A percentile compares a stretch with the other conserved stretches of the same genome.
Evolutionary conservation across 2,797 vertebrate species (phyloP).

Genomic region (Rhodeus uyekii): DNA sequence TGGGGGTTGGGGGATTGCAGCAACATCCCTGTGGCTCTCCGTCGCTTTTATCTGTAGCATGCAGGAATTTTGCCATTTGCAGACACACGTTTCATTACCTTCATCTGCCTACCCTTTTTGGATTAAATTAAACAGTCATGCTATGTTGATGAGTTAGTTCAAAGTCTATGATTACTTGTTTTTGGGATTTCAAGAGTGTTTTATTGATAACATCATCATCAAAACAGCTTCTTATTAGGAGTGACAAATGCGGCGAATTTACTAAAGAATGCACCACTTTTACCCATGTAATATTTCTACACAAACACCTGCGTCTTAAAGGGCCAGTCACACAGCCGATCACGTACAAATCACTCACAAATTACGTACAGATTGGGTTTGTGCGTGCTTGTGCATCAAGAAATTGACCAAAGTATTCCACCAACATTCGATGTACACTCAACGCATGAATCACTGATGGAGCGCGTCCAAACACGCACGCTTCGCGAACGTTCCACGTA

Average conservation of each 20-base stretch:
- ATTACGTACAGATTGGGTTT: too few relatives aligned
- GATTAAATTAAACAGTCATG: not conserved
- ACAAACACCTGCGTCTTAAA: not conserved
- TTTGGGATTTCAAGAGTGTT: not conserved
- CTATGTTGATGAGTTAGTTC: slow-evolving; percentile 2
- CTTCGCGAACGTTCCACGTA: too few relatives aligned
- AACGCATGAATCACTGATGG: too few relatives aligned
- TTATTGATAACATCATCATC: not conserved
- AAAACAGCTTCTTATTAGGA: not conserved
- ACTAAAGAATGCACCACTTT: not conserved
- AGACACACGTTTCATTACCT: not conserved
- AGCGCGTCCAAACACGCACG: too few relatives aligned
- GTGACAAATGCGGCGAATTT: not conserved
- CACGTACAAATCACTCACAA: too few relatives aligned
- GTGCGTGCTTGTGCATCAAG: too few relatives aligned
- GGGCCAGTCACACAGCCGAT: too few relatives aligned
- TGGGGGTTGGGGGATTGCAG: not conserved
- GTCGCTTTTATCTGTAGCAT: slow-evolving; percentile 38
- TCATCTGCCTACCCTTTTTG: not conserved
- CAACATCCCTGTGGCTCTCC: slow-evolving; percentile 25
- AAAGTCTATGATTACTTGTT: not conserved
- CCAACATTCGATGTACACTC: too few relatives aligned
- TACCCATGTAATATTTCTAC: not conserved
- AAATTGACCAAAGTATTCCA: too few relatives aligned
- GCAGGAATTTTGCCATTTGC: slow-evolving; percentile 24